Conservation (phyloP, 2,888 invertebrate species). For the Arctia plantaginis region DNA sequence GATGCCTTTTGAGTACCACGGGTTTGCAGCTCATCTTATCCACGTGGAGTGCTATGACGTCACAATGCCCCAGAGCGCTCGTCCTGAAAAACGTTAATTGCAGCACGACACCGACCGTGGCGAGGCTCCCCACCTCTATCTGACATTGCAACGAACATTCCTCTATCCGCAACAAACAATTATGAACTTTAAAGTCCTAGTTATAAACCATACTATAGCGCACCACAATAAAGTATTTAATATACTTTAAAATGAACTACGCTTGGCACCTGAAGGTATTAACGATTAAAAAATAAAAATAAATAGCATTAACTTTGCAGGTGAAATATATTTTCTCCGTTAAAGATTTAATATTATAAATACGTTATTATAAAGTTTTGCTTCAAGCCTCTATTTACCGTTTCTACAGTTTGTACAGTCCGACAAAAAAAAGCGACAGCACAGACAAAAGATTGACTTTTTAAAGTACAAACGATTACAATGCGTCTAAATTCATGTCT, state of each 20-base stretch:
- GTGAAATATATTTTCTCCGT: slow-evolving; percentile 37
- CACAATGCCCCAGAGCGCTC: slow-evolving; percentile 72
- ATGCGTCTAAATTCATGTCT: too few species aligned
- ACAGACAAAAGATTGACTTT: too few species aligned
- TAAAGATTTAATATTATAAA: slow-evolving; percentile 25
- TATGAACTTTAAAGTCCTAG: slow-evolving; percentile 52
- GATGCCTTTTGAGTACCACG: slow-evolving; percentile 68
- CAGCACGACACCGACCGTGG: slow-evolving; percentile 71
- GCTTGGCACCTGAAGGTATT: slow-evolving; percentile 60
- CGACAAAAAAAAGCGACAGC: too few species aligned
- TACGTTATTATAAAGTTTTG: slow-evolving; percentile 27
- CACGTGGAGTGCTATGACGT: slow-evolving; percentile 67
- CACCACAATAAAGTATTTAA: slow-evolving; percentile 42
- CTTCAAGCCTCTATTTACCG: not conserved
- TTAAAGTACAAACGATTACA: not conserved
- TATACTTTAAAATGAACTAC: slow-evolving; percentile 57
- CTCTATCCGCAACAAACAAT: slow-evolving; percentile 39
- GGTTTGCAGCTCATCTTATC: slow-evolving; percentile 69
- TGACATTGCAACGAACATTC: slow-evolving; percentile 66
- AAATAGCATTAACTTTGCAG: slow-evolving; percentile 41
- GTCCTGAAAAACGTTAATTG: slow-evolving; percentile 82
- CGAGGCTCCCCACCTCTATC: slow-evolving; percentile 56
- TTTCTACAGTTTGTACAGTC: not conserved
- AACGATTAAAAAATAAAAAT: slow-evolving; percentile 55
- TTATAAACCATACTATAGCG: slow-evolving; percentile 43